A percentile compares a stretch with the other conserved stretches of the same genome.
Conservation (phyloP, 2,113 vertebrate species). For the Tilapia sparmanii region DNA sequence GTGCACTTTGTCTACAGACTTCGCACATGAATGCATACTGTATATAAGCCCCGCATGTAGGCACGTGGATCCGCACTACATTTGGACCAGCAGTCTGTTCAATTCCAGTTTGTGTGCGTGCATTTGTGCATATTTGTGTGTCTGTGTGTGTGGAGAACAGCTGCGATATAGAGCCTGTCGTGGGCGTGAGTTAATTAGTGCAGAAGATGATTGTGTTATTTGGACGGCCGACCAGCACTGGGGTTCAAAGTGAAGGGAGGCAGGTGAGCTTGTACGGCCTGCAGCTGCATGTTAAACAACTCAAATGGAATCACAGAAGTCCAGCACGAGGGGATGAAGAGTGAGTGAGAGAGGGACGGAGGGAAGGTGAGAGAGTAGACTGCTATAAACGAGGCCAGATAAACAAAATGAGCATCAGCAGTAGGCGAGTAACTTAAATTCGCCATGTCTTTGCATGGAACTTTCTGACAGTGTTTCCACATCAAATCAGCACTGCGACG, state of each 20-base stretch:
- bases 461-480: background rate
- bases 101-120: slow-evolving; percentile 1
- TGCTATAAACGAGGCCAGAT: background rate
- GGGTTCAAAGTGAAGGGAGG: slow-evolving; percentile 64
- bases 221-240: slow-evolving; percentile 58
- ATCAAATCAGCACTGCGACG: background rate
- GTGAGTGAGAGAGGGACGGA: background rate
- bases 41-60: background rate
- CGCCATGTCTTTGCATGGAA: background rate
- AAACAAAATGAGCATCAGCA: background rate
- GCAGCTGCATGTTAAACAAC: slow-evolving; percentile 67
- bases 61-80: background rate
- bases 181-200: slow-evolving; percentile 73
- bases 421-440: background rate
- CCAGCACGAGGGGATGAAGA: slow-evolving; percentile 3
- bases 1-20: background rate
- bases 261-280: slow-evolving; percentile 68
- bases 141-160: slow-evolving; percentile 54
- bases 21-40: background rate
- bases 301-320: slow-evolving; percentile 57
- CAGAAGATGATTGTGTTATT: slow-evolving; percentile 74
- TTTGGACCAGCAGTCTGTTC: slow-evolving; percentile 36
- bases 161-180: slow-evolving; percentile 59
- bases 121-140: background rate
- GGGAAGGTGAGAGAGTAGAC: background rate